Evolutionary conservation across 1,140 invertebrate species (phyloP).

Genomic region (Ostrea edulis): DNA sequence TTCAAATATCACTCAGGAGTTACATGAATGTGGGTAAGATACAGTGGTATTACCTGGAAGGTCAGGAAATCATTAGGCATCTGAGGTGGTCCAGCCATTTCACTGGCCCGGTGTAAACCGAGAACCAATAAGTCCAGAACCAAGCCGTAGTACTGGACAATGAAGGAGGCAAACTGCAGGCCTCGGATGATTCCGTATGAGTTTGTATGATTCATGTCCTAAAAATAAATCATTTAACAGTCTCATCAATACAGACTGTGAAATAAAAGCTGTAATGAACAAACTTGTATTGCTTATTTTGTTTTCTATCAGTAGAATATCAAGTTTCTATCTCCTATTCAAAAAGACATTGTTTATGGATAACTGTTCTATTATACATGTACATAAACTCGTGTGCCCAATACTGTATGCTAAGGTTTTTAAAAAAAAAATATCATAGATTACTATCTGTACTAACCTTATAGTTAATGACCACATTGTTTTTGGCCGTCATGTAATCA

Average conservation of each 20-base stretch:
- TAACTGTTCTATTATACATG: too few species aligned
- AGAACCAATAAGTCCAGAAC: constrained; percentile 97
- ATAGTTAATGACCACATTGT: constrained; percentile 99
- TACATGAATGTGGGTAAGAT: neutral
- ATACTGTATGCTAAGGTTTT: too few species aligned
- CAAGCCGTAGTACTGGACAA: constrained; percentile 97
- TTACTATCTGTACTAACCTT: constrained; percentile 84
- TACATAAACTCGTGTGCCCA: too few species aligned
- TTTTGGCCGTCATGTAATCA: constrained; percentile 99
- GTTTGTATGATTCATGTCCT: constrained; percentile 99
- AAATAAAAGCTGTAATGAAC: too few species aligned
- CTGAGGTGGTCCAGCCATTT: constrained; percentile 99
- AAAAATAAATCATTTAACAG: constrained; percentile 54
- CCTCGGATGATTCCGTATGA: constrained; percentile 98
- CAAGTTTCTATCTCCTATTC: too few species aligned
- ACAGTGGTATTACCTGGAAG: constrained; percentile 70
- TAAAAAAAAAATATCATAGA: too few species aligned
- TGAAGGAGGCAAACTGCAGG: constrained; percentile 98
- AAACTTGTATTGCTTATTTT: too few species aligned
- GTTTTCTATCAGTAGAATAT: too few species aligned
- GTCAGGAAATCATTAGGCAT: constrained; percentile 96
- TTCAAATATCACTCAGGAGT: too few species aligned
- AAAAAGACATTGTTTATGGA: too few species aligned
- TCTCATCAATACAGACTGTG: neutral
- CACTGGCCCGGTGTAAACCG: constrained; percentile 96